Conservation (phyloP, 2,113 vertebrate genomes). For the Thunnus maccoyii region DNA sequence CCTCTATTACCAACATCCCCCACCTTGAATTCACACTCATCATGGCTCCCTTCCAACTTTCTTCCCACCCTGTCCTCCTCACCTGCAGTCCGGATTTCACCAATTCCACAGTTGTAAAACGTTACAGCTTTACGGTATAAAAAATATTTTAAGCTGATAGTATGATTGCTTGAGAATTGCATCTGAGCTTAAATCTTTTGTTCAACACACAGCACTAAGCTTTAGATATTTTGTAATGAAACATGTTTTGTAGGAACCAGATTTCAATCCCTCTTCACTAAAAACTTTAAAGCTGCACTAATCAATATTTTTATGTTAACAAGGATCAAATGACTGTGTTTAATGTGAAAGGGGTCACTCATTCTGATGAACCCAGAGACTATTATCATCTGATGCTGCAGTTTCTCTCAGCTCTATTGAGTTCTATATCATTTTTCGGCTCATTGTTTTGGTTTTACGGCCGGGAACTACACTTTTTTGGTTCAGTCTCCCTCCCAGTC, state of each 20-base stretch:
- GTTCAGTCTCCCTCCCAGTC: background rate
- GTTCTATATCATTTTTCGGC: background rate
- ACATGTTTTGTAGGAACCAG: no score
- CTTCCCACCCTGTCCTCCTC: background rate
- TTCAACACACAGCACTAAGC: background rate
- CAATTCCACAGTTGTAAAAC: background rate
- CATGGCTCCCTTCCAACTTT: constrained; percentile 2
- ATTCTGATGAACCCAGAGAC: no score
- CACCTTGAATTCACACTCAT: constrained; percentile 50
- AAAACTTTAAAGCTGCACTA: background rate
- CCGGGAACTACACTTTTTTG: background rate
- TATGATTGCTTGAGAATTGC: background rate
- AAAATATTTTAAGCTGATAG: background rate
- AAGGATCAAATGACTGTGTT: background rate
- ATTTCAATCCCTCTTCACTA: background rate
- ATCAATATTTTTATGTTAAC: background rate
- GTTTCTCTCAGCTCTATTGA: background rate
- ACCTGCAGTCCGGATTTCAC: constrained; percentile 10
- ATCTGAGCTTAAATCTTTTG: background rate
- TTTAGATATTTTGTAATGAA: background rate
- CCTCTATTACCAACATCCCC: constrained; percentile 44
- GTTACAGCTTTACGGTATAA: background rate
- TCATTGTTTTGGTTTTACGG: background rate
- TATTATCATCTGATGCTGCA: background rate
- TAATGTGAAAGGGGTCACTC: background rate